These are phyloP conservation scores for Trichogramma dendrolimi DNA, from an alignment of 2,888 invertebrate species.

Conservation along the genomic window DNA sequence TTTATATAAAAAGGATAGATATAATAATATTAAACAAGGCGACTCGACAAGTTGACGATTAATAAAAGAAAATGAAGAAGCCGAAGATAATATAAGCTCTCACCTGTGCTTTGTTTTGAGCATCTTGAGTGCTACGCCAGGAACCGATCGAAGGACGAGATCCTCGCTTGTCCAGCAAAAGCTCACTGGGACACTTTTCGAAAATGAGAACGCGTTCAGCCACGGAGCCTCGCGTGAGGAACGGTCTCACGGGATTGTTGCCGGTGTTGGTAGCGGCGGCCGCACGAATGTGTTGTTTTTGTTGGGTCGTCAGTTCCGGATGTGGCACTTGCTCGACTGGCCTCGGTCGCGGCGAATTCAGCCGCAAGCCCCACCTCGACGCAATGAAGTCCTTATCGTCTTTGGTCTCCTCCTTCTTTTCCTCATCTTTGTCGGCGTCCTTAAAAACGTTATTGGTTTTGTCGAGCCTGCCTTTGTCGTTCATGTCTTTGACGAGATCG, in stretches of 20 bases:
- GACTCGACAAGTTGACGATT: too few relatives aligned
- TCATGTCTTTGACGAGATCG: conserved; percentile 25
- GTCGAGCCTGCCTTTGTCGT: conserved; percentile 18
- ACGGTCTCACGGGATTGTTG: conserved; percentile 72
- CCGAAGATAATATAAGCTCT: conserved; percentile 32
- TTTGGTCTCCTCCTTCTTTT: conserved; percentile 32
- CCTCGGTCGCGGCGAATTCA: conserved; percentile 44
- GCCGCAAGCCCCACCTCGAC: conserved; percentile 52
- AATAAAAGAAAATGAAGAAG: neutral
- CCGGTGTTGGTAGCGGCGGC: conserved; percentile 52
- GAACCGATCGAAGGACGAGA: conserved; percentile 36
- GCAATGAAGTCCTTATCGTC: conserved; percentile 41
- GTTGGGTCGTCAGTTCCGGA: conserved; percentile 63
- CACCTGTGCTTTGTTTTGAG: conserved; percentile 56
- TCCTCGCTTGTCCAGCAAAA: conserved; percentile 65
- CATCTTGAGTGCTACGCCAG: conserved; percentile 39
- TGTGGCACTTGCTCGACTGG: conserved; percentile 58
- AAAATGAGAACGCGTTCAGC: conserved; percentile 87
- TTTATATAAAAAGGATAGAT: too few relatives aligned
- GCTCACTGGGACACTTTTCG: conserved; percentile 82
- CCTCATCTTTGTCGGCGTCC: conserved; percentile 19
- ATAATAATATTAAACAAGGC: too few relatives aligned
- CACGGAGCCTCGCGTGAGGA: conserved; percentile 83
- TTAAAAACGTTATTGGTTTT: neutral
- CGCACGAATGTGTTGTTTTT: conserved; percentile 57